Evolutionary conservation across 2,888 invertebrate species (phyloP).

Genomic region (Lepidochitona cinerea): DNA sequence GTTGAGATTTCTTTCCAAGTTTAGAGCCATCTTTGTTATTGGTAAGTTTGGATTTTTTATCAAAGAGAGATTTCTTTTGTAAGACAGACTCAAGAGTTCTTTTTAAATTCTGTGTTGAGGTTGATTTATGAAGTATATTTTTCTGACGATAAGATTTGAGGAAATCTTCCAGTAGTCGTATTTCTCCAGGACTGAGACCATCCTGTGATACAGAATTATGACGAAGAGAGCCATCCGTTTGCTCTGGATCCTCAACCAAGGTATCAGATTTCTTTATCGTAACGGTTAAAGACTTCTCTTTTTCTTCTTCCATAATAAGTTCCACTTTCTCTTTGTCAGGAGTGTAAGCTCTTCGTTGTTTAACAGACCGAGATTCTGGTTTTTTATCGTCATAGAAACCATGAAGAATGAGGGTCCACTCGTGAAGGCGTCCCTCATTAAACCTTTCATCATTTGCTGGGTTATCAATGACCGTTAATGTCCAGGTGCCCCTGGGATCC

Average conservation of each 20-base stretch:
- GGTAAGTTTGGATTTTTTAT: too few relatives aligned
- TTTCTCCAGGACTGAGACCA: not conserved
- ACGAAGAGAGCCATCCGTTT: not conserved
- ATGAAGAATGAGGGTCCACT: slow-evolving; percentile 31
- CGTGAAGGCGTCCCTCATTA: slow-evolving; percentile 17
- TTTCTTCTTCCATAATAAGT: slow-evolving; percentile 36
- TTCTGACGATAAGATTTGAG: not conserved
- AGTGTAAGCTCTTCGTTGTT: slow-evolving; percentile 17
- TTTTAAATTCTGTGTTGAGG: not conserved
- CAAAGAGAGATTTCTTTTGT: not conserved
- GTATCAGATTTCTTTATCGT: not conserved
- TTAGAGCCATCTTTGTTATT: too few relatives aligned
- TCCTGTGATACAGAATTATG: not conserved
- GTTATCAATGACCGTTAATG: slow-evolving; percentile 49
- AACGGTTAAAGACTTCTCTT: slow-evolving; percentile 27
- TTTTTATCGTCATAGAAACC: slow-evolving; percentile 12
- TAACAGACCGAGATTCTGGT: not conserved
- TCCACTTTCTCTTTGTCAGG: slow-evolving; percentile 27
- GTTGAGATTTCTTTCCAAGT: too few relatives aligned
- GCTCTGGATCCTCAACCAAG: not conserved
- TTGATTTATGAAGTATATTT: too few relatives aligned
- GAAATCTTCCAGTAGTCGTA: not conserved
- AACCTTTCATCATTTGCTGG: slow-evolving; percentile 12
- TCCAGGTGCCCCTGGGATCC: slow-evolving; percentile 61
- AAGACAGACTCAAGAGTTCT: not conserved